Base-by-base conservation (phyloP, 2,888 invertebrate genomes). In the Masnerella sp. region DNA sequence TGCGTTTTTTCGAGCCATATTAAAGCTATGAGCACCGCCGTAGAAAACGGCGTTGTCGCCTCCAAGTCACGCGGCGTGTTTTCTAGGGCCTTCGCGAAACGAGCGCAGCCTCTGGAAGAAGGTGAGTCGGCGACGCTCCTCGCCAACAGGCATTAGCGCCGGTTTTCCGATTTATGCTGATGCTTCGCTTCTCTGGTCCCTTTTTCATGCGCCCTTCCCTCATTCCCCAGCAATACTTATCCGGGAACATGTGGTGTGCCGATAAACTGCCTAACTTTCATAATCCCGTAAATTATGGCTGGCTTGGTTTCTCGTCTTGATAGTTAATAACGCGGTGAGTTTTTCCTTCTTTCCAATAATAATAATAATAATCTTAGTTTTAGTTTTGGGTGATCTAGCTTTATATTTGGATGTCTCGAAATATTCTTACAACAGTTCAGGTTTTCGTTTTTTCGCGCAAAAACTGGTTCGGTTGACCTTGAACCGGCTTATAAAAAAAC, bases 31-130 rank as follows among this genome's bases (percentile, higher is more conserved):
- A 85, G 84, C 79, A 79, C 84, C 45, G 84, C 77, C 72, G 80
- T 85, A 61, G 85, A 85, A 70, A 84, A 81, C 56, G 81, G 83
- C 77, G 78, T 82, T 72, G 83, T 83, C 71, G 76, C 84, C 74
- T 76, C 81, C 59, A 84, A 85, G 79, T 77, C 84, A 68, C 82
- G 81, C 20, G 84, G 84, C 62, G 84, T 81, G 47, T 85, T 85
- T 80, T 83, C 85, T 78, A 82, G 83, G 75, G 85, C 85, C 64
- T 85, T 85, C 58, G 84, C 85, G 34, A 85, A 85, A 64, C 82
- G 85, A 70, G 84, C 84, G 74, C 85, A 85, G 77, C 85, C 85
- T 79, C 80, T 83, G 79, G 85, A 85, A 78, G 85, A 85, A 84
- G 85, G 85, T 85, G 82, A 85, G 85, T 83, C 71, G 74, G 59